Evolutionary conservation across 2,888 invertebrate genomes (phyloP).

Genomic region (Odontothrips loti): DNA sequence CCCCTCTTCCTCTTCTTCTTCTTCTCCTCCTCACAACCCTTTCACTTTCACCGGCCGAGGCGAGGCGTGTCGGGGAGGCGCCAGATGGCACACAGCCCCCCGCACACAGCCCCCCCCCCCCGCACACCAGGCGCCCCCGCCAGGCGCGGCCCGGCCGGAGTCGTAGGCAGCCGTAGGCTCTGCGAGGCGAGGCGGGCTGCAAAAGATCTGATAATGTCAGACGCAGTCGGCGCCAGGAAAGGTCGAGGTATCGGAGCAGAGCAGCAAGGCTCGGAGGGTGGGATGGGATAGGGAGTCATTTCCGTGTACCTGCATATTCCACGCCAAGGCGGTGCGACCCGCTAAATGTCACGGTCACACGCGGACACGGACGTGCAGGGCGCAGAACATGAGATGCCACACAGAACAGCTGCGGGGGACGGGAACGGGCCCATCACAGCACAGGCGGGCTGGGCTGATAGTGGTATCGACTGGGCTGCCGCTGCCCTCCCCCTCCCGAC

Average conservation of each 20-base stretch:
- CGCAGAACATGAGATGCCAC: slow-evolving; percentile 31
- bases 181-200: background rate
- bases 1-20: background rate
- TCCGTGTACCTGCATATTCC: no score
- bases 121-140: background rate
- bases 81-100: no score
- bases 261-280: background rate
- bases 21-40: background rate
- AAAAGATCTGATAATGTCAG: slow-evolving; percentile 14
- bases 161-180: background rate
- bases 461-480: no score
- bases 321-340: background rate
- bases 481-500: no score
- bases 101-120: no score
- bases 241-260: background rate
- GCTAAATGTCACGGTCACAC: slow-evolving; percentile 7
- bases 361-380: slow-evolving; percentile 24
- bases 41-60: background rate
- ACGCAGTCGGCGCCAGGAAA: background rate
- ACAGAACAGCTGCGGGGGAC: slow-evolving; percentile 34
- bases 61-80: background rate
- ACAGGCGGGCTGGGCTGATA: no score
- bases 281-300: background rate
- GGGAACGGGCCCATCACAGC: no score
- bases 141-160: background rate